Percentiles rank a stretch among this genome's conserved stretches.
phyloP scores from a whole-genome alignment of 2,888 invertebrate genomes.

The Panzeria rudis region DNA sequence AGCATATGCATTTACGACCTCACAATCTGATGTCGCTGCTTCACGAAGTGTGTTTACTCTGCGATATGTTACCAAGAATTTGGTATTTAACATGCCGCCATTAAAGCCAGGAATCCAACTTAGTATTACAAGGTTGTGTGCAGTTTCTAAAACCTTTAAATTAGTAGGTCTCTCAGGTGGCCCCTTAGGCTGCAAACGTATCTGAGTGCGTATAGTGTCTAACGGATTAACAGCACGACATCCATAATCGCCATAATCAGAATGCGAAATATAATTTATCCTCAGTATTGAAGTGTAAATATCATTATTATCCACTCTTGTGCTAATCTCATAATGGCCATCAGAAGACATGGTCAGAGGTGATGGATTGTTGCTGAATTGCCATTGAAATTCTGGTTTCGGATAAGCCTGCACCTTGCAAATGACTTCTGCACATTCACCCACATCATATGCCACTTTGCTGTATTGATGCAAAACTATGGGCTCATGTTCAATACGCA shows the following conservation, averaged over 20 bases:
- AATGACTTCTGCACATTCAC: constrained; percentile 92
- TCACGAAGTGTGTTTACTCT: constrained; percentile 87
- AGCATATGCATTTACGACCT: constrained; percentile 40
- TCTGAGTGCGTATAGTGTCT: constrained; percentile 90
- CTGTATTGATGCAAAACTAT: constrained; percentile 93
- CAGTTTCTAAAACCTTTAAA: constrained; percentile 89
- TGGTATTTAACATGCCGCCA: constrained; percentile 93
- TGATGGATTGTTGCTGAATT: constrained; percentile 89
- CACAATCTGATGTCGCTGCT: constrained; percentile 86
- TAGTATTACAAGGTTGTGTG: constrained; percentile 91
- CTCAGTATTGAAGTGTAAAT: constrained; percentile 91
- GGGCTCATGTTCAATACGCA: constrained; percentile 95
- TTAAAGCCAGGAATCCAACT: constrained; percentile 96
- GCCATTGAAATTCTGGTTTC: constrained; percentile 96
- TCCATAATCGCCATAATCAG: constrained; percentile 95
- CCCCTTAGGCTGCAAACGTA: constrained; percentile 93
- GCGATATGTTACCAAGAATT: constrained; percentile 92
- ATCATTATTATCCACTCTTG: constrained; percentile 92
- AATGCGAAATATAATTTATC: constrained; percentile 89
- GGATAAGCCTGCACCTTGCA: constrained; percentile 96
- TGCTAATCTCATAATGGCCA: constrained; percentile 93
- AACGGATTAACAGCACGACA: constrained; percentile 93
- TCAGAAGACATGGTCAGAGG: constrained; percentile 91
- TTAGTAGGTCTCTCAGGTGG: constrained; percentile 92
- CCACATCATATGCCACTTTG: constrained; percentile 93